Evolutionary conservation across 2,113 vertebrate genomes (phyloP).

Genomic region (Orientallactaga bullata): DNA sequence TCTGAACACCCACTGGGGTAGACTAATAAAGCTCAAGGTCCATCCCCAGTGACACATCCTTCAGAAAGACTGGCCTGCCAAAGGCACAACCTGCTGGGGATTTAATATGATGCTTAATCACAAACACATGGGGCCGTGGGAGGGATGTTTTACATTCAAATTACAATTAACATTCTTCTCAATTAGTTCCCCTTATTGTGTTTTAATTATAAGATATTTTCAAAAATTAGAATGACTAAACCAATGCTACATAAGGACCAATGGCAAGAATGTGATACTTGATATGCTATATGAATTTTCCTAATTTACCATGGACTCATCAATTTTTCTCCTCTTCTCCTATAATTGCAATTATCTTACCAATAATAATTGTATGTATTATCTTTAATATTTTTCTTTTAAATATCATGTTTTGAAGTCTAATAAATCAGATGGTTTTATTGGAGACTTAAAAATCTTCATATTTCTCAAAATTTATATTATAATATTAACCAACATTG

Average conservation of each 20-base stretch:
- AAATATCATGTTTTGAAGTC: not conserved
- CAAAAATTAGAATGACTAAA: not conserved
- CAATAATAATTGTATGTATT: not conserved
- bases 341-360: not conserved
- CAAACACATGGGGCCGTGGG: too few species aligned
- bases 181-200: not conserved
- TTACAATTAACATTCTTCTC: not conserved
- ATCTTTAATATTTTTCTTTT: not conserved
- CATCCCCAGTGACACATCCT: too few species aligned
- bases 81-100: too few species aligned
- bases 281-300: not conserved
- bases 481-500: not conserved
- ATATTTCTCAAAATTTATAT: not conserved
- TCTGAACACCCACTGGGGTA: too few species aligned
- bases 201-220: not conserved
- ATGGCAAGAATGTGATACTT: not conserved
- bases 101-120: too few species aligned
- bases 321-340: not conserved
- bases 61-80: too few species aligned
- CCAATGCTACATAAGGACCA: not conserved
- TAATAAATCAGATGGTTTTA: not conserved
- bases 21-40: too few species aligned
- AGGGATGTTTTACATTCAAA: too few species aligned
- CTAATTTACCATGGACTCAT: not conserved
- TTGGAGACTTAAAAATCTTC: not conserved